These are phyloP conservation scores for Nineta flava DNA, from an alignment of 2,888 invertebrate genomes.

Conservation along the genomic window DNA sequence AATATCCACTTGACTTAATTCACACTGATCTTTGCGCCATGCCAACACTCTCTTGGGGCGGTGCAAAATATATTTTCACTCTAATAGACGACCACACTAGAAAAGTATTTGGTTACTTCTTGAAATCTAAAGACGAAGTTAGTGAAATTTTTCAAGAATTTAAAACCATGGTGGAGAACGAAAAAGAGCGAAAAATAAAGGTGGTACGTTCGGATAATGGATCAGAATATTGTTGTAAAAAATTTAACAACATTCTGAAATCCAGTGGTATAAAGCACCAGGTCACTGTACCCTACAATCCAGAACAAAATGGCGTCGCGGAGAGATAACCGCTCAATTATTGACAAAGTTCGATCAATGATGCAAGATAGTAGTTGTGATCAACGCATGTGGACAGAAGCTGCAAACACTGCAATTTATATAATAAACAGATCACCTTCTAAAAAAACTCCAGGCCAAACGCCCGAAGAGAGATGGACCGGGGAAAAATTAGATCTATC, in stretches of 20 bases:
- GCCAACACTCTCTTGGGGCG: conserved; percentile 7
- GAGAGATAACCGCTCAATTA: no score
- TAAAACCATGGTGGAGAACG: conserved; percentile 2
- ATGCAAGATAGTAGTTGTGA: no score
- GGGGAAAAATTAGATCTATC: no score
- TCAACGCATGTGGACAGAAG: no score
- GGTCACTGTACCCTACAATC: conserved; percentile 11
- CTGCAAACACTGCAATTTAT: no score
- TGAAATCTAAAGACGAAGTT: not conserved
- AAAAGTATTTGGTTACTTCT: conserved; percentile 8
- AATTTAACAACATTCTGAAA: conserved; percentile 9
- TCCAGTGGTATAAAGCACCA: conserved; percentile 10
- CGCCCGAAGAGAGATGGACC: no score
- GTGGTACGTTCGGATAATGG: conserved; percentile 11
- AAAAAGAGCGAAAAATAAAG: conserved; percentile 6
- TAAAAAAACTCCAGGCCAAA: no score
- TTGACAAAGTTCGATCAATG: no score
- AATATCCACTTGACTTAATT: not conserved
- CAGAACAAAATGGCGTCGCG: conserved; percentile 18
- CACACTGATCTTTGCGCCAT: conserved; percentile 8
- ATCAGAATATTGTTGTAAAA: conserved; percentile 8
- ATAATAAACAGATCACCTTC: no score
- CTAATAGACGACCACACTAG: conserved; percentile 11
- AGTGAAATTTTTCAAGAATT: conserved; percentile 6
- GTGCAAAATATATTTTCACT: conserved; percentile 10